Evolutionary conservation across 92 coral and sea anemone genomes (phyloP).

Genomic region (Parazoanthus swiftii): DNA sequence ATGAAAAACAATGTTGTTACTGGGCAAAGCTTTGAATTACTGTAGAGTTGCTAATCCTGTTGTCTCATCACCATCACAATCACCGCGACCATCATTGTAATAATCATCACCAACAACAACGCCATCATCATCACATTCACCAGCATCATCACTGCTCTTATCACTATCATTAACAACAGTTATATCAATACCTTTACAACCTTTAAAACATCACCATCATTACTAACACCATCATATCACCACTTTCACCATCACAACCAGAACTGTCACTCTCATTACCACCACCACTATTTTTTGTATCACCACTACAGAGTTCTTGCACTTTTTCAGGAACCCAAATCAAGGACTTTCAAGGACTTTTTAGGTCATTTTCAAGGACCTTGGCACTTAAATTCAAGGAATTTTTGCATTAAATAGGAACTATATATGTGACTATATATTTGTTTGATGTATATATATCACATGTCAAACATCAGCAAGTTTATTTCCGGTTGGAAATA

Average conservation of each 20-base stretch:
- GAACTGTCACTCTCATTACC: background rate
- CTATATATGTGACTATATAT: no score
- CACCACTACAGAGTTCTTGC: background rate
- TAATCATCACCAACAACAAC: background rate
- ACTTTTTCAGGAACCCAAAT: no score
- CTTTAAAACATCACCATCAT: background rate
- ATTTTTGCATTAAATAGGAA: no score
- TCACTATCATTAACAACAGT: background rate
- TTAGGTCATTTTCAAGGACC: no score
- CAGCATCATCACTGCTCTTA: background rate
- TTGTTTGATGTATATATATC: no score
- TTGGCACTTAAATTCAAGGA: no score
- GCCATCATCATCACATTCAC: background rate
- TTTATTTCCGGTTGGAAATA: no score
- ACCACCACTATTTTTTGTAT: background rate
- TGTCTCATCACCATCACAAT: background rate
- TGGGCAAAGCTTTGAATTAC: no score
- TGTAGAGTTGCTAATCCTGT: no score
- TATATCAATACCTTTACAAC: background rate
- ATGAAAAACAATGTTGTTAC: no score
- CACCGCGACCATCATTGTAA: background rate
- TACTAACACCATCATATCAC: background rate
- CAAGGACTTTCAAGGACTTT: no score
- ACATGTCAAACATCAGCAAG: no score
- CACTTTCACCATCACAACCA: background rate